These are phyloP conservation scores for Trichosurus vulpecula DNA, from an alignment of 2,797 vertebrate genomes.

Conservation along the genomic window DNA sequence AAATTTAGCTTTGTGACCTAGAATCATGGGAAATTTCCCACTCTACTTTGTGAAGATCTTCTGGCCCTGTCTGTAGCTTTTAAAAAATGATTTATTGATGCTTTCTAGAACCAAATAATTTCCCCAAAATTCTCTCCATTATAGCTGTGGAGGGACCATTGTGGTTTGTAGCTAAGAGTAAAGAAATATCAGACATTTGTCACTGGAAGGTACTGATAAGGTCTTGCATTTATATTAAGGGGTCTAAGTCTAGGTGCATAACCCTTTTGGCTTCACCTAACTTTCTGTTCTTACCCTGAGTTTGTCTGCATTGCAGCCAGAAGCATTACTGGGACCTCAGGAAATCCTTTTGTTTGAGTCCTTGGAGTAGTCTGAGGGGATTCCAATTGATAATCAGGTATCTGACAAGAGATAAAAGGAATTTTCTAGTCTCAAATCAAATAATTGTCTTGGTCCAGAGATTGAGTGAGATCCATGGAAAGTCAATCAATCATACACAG, in stretches of 20 bases:
- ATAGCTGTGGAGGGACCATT: background rate
- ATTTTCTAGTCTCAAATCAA: background rate
- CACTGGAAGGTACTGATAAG: background rate
- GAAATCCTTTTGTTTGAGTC: background rate
- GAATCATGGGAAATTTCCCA: background rate
- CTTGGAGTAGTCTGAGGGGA: background rate
- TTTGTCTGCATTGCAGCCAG: background rate
- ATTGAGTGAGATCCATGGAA: background rate
- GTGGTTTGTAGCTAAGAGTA: background rate
- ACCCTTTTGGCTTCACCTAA: background rate
- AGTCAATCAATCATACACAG: background rate
- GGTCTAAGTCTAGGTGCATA: background rate
- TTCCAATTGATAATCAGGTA: background rate
- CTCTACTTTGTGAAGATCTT: background rate
- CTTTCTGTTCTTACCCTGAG: background rate
- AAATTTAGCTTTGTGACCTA: background rate
- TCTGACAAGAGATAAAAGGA: background rate
- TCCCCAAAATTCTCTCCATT: background rate
- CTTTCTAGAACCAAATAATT: background rate
- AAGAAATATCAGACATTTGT: background rate
- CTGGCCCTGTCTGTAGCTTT: background rate
- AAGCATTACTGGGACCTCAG: background rate
- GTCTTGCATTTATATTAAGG: background rate
- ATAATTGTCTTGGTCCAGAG: background rate
- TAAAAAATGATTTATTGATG: background rate